A percentile compares a stretch with the other conserved stretches of the same genome.
Evolutionary conservation across 2,113 vertebrate genomes (phyloP).

Genomic region (Cyphomyrus plagiostoma): DNA sequence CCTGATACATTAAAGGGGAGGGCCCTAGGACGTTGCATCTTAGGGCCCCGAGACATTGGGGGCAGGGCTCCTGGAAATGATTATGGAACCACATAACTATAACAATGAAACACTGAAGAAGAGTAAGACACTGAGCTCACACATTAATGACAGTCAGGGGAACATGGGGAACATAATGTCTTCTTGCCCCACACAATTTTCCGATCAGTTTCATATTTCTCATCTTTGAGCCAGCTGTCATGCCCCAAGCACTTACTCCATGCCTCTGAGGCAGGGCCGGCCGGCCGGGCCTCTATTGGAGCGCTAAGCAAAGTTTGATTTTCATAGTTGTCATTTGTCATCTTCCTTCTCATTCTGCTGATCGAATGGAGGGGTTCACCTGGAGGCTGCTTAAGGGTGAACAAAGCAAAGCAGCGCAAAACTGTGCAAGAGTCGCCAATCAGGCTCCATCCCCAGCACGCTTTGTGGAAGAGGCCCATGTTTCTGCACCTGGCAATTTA

Average conservation of each 20-base stretch:
- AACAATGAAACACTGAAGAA: background rate
- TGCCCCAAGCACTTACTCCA: background rate
- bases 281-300: background rate
- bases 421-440: background rate
- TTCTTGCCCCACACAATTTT: background rate
- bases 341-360: background rate
- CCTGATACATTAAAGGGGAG: background rate
- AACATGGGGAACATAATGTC: background rate
- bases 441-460: background rate
- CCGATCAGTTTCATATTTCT: background rate
- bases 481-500: background rate
- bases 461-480: background rate
- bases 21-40: background rate
- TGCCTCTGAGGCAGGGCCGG: background rate
- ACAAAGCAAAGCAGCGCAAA: no score
- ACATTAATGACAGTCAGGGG: background rate
- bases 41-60: background rate
- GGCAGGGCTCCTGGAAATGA: background rate
- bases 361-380: background rate
- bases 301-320: background rate
- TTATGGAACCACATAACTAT: background rate
- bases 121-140: background rate
- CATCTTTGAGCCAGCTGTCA: background rate
- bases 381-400: background rate
- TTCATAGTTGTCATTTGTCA: background rate